A percentile compares a stretch with the other conserved stretches of the same genome.
phyloP scores from a whole-genome alignment of 2,888 invertebrate genomes.

The Apodemia zela region DNA sequence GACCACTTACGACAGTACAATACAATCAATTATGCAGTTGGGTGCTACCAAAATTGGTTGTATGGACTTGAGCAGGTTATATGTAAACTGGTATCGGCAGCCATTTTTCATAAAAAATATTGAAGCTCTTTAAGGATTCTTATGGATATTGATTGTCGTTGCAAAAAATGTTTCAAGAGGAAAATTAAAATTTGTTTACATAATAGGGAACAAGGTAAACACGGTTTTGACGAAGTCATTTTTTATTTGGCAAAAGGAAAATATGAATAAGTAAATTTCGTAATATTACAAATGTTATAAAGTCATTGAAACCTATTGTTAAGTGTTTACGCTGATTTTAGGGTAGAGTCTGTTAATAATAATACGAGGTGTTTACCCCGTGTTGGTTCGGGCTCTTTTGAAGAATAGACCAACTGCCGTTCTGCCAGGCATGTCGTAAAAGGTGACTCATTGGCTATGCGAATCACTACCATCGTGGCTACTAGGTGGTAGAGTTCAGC shows the following conservation, averaged over 20 bases:
- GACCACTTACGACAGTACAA: constrained; percentile 42
- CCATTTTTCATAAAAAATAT: constrained; percentile 11
- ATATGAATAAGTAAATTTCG: neutral
- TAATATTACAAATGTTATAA: neutral
- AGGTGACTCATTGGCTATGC: too few relatives aligned
- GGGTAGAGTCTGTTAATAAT: neutral
- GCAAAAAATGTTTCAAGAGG: neutral
- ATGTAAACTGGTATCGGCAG: constrained; percentile 20
- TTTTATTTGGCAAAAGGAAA: neutral
- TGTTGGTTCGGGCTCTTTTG: too few relatives aligned
- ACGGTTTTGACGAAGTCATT: neutral
- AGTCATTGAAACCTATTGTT: constrained; percentile 20
- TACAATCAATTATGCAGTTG: constrained; percentile 54
- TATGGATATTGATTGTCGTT: neutral
- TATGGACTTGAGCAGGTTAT: constrained; percentile 22
- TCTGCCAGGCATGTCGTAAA: too few relatives aligned
- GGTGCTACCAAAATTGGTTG: constrained; percentile 62
- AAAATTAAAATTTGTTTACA: constrained; percentile 5
- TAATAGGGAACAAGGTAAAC: neutral
- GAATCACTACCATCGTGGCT: too few relatives aligned
- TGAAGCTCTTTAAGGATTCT: neutral
- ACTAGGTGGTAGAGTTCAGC: too few relatives aligned
- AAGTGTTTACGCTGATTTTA: neutral
- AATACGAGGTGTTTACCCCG: too few relatives aligned
- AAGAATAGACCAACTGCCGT: too few relatives aligned